Percentiles rank a stretch among this genome's conserved stretches.
phyloP scores from a whole-genome alignment of 2,113 vertebrate species.

The Okapia johnstoni region DNA sequence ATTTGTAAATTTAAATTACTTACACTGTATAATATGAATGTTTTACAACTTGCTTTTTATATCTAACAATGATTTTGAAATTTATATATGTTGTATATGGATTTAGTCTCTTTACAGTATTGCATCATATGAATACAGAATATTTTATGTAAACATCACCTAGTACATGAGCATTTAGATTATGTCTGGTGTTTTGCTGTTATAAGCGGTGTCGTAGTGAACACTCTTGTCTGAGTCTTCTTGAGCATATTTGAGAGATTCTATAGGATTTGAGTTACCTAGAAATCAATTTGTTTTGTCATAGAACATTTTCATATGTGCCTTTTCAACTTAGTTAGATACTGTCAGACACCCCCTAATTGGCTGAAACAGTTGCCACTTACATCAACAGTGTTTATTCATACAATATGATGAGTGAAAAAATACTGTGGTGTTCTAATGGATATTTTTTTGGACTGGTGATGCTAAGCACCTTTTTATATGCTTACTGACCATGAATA shows the following conservation, averaged over 20 bases:
- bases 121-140: background rate
- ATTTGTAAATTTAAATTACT: constrained; percentile 10
- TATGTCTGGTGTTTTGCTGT: background rate
- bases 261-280: background rate
- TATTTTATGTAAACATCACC: background rate
- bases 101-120: background rate
- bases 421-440: background rate
- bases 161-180: background rate
- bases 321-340: background rate
- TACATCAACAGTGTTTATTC: background rate
- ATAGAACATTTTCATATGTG: background rate
- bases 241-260: background rate
- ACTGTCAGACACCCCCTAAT: background rate
- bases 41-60: background rate
- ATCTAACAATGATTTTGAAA: background rate
- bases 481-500: background rate
- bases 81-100: background rate
- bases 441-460: background rate
- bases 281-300: background rate
- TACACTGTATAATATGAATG: background rate
- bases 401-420: background rate
- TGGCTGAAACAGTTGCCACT: background rate
- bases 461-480: background rate
- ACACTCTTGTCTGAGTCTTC: background rate
- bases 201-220: background rate